Conservation (phyloP, 2,113 vertebrate genomes). For the Sardina pilchardus region DNA sequence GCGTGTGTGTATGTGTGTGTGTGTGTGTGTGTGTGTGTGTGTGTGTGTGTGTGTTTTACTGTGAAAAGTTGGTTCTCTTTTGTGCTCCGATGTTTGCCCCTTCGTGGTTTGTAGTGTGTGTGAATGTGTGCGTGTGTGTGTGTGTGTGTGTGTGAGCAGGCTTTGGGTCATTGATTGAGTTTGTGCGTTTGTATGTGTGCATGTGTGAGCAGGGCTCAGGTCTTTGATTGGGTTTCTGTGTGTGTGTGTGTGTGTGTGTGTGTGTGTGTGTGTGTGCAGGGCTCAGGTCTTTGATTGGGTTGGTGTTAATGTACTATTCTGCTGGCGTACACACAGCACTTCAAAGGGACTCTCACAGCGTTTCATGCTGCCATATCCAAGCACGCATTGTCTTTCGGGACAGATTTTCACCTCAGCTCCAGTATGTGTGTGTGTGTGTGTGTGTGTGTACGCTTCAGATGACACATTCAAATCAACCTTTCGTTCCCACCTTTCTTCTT, state of each 20-base stretch:
- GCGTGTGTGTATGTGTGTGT: slow-evolving; percentile 31
- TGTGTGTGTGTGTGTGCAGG: slow-evolving; percentile 9
- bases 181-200: slow-evolving; percentile 23
- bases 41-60: background rate
- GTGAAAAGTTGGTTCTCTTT: background rate
- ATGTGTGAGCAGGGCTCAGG: background rate
- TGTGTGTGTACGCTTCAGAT: background rate
- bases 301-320: slow-evolving; percentile 51
- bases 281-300: slow-evolving; percentile 53
- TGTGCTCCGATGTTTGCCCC: background rate
- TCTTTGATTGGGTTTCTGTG: slow-evolving; percentile 48
- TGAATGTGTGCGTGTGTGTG: slow-evolving; percentile 30
- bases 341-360: slow-evolving; percentile 39
- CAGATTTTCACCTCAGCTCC: background rate
- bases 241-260: slow-evolving; percentile 23
- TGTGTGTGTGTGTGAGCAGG: slow-evolving; percentile 13
- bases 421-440: background rate
- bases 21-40: slow-evolving; percentile 33
- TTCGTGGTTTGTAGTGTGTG: background rate
- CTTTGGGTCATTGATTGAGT: too few relatives aligned
- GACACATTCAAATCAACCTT: background rate
- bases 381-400: slow-evolving; percentile 19
- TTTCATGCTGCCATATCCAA: slow-evolving; percentile 36
- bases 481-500: background rate
- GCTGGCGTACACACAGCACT: slow-evolving; percentile 28